Conservation (phyloP, 2,113 vertebrate genomes). For the Mesembrinibis cayennensis region DNA sequence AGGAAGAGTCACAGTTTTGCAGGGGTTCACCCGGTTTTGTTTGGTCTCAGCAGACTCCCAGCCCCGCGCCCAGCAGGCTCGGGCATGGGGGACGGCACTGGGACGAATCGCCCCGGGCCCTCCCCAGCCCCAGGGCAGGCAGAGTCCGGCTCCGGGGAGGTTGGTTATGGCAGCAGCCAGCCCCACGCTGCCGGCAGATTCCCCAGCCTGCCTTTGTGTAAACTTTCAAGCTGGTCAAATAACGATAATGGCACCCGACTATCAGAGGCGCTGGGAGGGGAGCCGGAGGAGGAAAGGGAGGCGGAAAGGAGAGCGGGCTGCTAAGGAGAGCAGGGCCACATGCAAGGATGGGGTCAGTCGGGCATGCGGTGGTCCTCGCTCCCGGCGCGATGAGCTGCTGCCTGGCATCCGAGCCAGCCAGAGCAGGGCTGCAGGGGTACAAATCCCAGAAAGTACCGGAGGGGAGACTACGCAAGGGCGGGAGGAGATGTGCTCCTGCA, state of each 20-base stretch:
- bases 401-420: not conserved
- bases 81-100: rapidly evolving
- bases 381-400: not conserved
- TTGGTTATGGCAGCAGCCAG: not conserved
- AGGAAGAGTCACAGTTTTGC: rapidly evolving
- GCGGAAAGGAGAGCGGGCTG: not conserved
- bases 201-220: not conserved
- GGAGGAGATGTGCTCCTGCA: not conserved
- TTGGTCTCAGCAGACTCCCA: not conserved
- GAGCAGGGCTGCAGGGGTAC: not conserved
- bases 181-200: rapidly evolving
- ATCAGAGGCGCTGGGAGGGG: not conserved
- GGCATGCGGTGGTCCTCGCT: rapidly evolving
- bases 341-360: rapidly evolving
- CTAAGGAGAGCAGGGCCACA: not conserved
- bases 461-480: rapidly evolving
- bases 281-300: not conserved
- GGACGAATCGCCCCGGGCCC: rapidly evolving
- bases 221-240: not conserved
- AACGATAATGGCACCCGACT: rapidly evolving
- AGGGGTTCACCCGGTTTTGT: rapidly evolving
- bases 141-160: rapidly evolving
- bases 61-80: rapidly evolving
- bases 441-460: not conserved
- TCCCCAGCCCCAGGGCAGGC: not conserved